Conservation (phyloP, 23 tunicate genomes). For the Styela clava region DNA sequence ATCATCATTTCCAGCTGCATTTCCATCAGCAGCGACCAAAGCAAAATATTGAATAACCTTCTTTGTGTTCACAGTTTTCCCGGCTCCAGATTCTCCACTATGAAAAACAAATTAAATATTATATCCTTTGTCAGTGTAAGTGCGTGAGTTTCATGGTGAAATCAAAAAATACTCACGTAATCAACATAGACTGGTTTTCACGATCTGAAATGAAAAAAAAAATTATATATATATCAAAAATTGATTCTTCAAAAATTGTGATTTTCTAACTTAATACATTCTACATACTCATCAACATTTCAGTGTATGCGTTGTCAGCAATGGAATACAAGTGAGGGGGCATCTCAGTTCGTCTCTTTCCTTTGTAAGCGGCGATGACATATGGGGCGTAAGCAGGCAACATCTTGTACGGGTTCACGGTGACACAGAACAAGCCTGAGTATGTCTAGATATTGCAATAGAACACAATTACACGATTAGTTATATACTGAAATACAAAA, state of each 20-base stretch:
- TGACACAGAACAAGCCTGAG: constrained; percentile 96
- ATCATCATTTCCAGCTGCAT: constrained; percentile 33
- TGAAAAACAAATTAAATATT: background rate
- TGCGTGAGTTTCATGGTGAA: background rate
- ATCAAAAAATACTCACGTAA: constrained; percentile 58
- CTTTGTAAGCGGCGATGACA: constrained; percentile 87
- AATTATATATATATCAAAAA: background rate
- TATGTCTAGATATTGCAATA: constrained; percentile 86
- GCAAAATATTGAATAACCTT: constrained; percentile 98
- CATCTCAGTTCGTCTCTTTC: constrained; percentile 93
- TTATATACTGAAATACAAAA: too few species aligned
- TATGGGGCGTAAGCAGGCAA: constrained; percentile 90
- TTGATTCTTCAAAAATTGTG: too few species aligned
- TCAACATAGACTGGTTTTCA: constrained; percentile 93
- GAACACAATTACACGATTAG: too few species aligned
- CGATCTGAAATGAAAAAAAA: constrained; percentile 57
- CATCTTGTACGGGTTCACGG: constrained; percentile 98
- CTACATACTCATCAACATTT: constrained; percentile 88
- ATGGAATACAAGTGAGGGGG: constrained; percentile 97
- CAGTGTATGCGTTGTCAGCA: constrained; percentile 98
- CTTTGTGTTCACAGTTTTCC: constrained; percentile 99
- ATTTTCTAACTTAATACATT: too few species aligned
- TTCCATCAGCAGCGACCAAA: constrained; percentile 88
- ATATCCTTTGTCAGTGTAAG: too few species aligned
- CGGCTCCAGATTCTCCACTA: constrained; percentile 99